Base-by-base conservation (phyloP, 2,797 vertebrate genomes). In the Buphagus erythrorhynchus region DNA sequence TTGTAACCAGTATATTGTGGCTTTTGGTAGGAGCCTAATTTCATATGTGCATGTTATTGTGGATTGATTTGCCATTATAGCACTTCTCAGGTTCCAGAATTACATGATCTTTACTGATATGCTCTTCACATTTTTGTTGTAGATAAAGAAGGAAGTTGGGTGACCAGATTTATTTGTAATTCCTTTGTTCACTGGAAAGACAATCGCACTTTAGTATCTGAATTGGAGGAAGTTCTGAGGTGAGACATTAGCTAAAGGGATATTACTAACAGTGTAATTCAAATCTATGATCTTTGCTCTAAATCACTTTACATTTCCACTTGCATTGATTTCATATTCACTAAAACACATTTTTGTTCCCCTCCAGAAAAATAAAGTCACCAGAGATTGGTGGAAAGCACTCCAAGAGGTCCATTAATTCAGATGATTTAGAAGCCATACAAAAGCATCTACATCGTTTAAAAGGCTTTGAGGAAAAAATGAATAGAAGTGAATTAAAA, bases 401-500 rank as follows among this genome's bases (percentile, higher is more conserved):
- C 31, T 96, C 82, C 95, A 96, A 95, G 90, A 94, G 86, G 89
- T 96, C 72, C 78, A 86, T 97, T 92, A 87, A 94, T 88, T 95
- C 86, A 61, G 74, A 90, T 91, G 75, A 96, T 93, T 94, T 95
- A 92, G 86, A 96, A 95, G 93, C 59, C 84, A 38, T 94, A 90
- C 88, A 93, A 80, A 97, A 95, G 40, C 92, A 81, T 86, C 69
- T 96, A 55, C 78, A 74, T 74, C 42, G 8, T 95, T 92, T 96
- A 87, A 94, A 95, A 95, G 74, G 52, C 91, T 94, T 95, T 51
- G 91, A 95, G 88, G 68, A 93, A 88, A 91, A 97, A 94, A 81
- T 95, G 90, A 97, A 94, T 94, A 94, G 57, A 93, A 94, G 85
- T 94, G 95, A 97, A 95, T 95, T 95, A 72, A 94, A 97, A 95